phyloP scores from a whole-genome alignment of 2,113 vertebrate species.

The Sigmodon hispidus region DNA sequence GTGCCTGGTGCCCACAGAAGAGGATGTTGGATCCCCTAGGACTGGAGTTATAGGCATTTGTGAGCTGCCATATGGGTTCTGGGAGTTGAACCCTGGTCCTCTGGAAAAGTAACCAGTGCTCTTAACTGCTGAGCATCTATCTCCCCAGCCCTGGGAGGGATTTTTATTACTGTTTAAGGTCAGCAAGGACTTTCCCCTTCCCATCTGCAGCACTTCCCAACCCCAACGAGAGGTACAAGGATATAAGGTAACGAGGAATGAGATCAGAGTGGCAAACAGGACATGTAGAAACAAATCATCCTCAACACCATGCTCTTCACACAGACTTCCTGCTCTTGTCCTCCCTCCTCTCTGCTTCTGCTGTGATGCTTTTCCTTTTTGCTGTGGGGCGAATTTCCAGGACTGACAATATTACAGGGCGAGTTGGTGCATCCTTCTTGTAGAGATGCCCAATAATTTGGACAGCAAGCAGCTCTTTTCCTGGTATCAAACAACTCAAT shows the following conservation, averaged over 20 bases:
- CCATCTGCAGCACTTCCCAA: background rate
- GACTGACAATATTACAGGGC: background rate
- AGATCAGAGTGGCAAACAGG: slow-evolving; percentile 6
- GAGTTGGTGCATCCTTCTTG: background rate
- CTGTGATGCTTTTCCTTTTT: background rate
- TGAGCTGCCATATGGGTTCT: background rate
- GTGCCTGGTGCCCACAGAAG: background rate
- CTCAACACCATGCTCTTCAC: slow-evolving; percentile 10
- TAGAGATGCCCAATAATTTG: background rate
- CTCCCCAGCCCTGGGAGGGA: background rate
- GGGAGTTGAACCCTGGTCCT: background rate
- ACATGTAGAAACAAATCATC: background rate
- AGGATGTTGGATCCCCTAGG: background rate
- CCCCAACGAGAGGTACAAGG: background rate
- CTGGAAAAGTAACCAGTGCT: background rate
- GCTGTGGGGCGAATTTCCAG: background rate
- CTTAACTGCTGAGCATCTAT: background rate
- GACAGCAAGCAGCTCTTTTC: slow-evolving; percentile 1
- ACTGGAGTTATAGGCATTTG: background rate
- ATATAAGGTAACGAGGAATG: slow-evolving; percentile 22
- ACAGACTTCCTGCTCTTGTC: background rate
- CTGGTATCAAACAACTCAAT: slow-evolving; percentile 33
- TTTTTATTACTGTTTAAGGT: background rate
- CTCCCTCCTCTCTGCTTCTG: slow-evolving; percentile 50
- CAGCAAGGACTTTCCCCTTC: background rate